Evolutionary conservation across 2,113 vertebrate species (phyloP), one percentile per base, ranked within the genome.

Genomic region (Ovibos moschatus): DNA sequence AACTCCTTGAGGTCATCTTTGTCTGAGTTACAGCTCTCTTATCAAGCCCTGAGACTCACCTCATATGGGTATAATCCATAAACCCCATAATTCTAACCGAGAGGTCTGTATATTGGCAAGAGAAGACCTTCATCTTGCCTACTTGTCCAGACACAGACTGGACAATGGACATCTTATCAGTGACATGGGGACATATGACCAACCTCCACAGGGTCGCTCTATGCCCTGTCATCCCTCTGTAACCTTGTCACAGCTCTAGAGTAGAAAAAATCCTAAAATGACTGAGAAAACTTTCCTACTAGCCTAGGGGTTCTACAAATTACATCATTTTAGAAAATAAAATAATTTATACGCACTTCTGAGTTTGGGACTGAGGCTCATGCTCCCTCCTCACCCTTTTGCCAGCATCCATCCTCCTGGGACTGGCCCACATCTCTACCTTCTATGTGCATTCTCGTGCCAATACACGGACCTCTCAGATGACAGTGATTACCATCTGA

Each of bases 251-350:
- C 36, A 2, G 74, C 28, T 53, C 67, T 82, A 57, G 12, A 88
- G 47, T 27, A 2, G 9, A 10, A 15, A 11, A 3, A 51, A 17
- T 23, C 33, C 58, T 92, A 17, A 95, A 94, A 94, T 87, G 92
- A 89, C 33, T 85, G 17, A 90, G 11, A 82, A 57, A 36, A 58
- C 11, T 83, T 89, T 67, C 15, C n/a, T 33, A 64, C 23, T 27
- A 76, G 10, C 1, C 23, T 55, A 21, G 13, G 40, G 45, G 10
- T 47, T 90, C 88, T 88, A 60, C 55, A 0, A 84, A 95, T 62
- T 45, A 74, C 7, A n/a, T 50, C 50, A 79, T 86, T 91, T 92
- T 76, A 91, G 74, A 62, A 94, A 94, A 94, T 64, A 94, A 97
- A 89, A 92, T 87, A 74, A 94, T 81, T 92, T n/a, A 58, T 8